Conservation (phyloP, 2,113 vertebrate genomes). For the Propithecus coquereli region DNA sequence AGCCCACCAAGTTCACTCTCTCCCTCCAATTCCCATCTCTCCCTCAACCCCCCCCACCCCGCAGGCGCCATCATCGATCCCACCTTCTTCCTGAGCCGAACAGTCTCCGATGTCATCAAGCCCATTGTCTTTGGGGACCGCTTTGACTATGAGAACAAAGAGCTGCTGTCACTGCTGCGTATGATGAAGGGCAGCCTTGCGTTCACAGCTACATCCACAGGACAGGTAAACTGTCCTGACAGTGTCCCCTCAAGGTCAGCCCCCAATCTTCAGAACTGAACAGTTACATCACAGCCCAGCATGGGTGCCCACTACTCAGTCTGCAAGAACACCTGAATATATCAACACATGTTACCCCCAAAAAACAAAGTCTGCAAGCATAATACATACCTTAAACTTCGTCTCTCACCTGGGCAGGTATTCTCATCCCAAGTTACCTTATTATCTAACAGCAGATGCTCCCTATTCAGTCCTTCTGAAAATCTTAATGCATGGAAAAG, state of each 20-base stretch:
- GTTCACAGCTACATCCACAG: background rate
- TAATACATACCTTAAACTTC: background rate
- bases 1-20: background rate
- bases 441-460: background rate
- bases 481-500: background rate
- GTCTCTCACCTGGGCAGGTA: background rate
- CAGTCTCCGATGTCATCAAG: conserved; percentile 81
- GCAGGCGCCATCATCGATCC: conserved; percentile 71
- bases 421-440: background rate
- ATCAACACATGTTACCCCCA: background rate
- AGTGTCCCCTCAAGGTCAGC: background rate
- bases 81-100: conserved; percentile 34
- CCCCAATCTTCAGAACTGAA: background rate
- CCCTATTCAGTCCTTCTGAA: background rate
- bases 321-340: background rate
- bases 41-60: rapidly evolving
- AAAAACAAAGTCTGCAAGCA: background rate
- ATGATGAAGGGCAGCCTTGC: conserved; percentile 54
- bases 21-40: background rate
- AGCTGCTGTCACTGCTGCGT: conserved; percentile 70
- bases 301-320: background rate
- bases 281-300: background rate
- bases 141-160: conserved; percentile 80
- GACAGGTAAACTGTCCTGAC: conserved; percentile 56
- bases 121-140: conserved; percentile 81